Base-by-base conservation (phyloP, 2,797 vertebrate genomes). In the Pelochelys cantorii region DNA sequence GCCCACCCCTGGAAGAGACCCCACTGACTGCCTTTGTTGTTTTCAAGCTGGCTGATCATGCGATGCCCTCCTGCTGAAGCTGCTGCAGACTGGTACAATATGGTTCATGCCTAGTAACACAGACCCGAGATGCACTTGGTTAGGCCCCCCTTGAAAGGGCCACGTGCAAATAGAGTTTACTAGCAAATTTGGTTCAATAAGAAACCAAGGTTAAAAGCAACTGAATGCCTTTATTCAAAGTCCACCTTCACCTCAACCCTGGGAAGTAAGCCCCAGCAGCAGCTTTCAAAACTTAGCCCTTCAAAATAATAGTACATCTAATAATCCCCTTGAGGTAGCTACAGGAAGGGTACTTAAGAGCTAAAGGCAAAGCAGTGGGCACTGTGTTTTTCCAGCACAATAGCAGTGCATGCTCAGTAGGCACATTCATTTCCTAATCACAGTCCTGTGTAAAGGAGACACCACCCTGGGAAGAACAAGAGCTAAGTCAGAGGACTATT, bases 171-270 rank as follows among this genome's bases (percentile, higher is more conserved):
- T 87, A 85, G 62, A 92, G 96, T 92, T 95, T 81, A 88, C 92
- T 92, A 92, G 82, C 94, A 25, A 92, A 11, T 87, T 78, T 0
- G 0, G 14, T 94, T 93, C 93, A 95, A 56, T 31, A 91, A 92
- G 80, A 96, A 94, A 96, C 9, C 55, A 95, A 93, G 92, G 85
- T 90, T 94, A 79, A 89, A 95, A 94, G 85, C 95, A 96, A 91
- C 88, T 94, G 95, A 84, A 78, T 81, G 87, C 89, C 93, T 92
- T 82, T 91, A 60, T 71, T 93, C 65, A 84, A 7, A 87, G 75
- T 80, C 85, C 85, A 95, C 85, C 91, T 93, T 82, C 60, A 83
- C 92, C 94, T 93, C 92, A 86, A 94, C 71, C 79, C 62, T 0
- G 2, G 90, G 60, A 92, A 17, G 48, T 5, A 37, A 12, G 48